These are phyloP conservation scores for Natator depressus DNA, from an alignment of 2,113 vertebrate genomes.

Conservation along the genomic window DNA sequence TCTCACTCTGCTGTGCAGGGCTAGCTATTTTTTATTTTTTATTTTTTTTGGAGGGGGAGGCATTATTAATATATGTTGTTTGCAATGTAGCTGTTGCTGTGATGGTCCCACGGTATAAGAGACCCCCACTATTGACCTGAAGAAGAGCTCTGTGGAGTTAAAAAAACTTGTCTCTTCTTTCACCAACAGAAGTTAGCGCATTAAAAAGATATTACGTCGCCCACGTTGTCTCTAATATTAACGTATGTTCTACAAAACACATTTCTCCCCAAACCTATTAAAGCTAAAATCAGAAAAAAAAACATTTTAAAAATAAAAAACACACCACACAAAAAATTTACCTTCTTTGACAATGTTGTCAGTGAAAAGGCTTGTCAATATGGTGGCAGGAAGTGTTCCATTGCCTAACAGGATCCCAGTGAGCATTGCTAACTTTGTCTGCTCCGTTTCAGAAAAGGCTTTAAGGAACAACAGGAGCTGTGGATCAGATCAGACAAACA, in stretches of 20 bases:
- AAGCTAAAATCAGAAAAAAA: neutral
- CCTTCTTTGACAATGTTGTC: slow-evolving; percentile 95
- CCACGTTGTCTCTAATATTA: neutral
- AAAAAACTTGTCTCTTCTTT: neutral
- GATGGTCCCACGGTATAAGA: neutral
- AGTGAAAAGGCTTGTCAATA: slow-evolving; percentile 93
- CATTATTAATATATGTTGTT: accelerated
- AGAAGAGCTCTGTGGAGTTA: neutral
- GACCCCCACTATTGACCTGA: neutral
- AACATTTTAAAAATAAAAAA: neutral
- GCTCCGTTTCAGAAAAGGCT: slow-evolving; percentile 91
- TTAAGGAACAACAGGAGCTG: slow-evolving; percentile 95
- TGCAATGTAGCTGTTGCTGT: neutral
- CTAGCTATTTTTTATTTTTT: too few species aligned
- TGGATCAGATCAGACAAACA: slow-evolving; percentile 39
- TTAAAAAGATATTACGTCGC: neutral
- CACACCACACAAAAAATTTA: slow-evolving; percentile 29
- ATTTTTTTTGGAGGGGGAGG: neutral
- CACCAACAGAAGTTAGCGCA: neutral
- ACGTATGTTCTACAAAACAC: neutral
- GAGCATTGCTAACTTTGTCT: slow-evolving; percentile 92
- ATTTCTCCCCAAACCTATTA: neutral
- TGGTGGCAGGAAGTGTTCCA: slow-evolving; percentile 84
- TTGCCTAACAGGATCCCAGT: slow-evolving; percentile 90
- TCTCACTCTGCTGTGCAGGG: neutral